phyloP scores from a whole-genome alignment of 2,888 invertebrate genomes.

The Andrena minutula region DNA sequence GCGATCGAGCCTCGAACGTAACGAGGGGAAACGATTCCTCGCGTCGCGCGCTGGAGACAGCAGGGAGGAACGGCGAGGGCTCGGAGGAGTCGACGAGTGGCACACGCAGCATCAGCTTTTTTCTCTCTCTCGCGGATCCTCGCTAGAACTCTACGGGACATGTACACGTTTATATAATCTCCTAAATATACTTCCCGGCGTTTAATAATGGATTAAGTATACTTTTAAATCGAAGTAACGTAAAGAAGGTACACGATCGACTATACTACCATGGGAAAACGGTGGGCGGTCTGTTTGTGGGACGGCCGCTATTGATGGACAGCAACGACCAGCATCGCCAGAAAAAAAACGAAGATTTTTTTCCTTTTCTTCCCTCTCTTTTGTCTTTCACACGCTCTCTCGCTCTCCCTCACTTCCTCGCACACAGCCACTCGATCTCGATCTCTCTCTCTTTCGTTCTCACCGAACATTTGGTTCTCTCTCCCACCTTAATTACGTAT shows the following conservation, averaged over 20 bases:
- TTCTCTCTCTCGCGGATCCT: conserved; percentile 38
- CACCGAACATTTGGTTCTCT: conserved; percentile 72
- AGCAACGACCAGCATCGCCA: conserved; percentile 85
- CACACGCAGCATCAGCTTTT: background rate
- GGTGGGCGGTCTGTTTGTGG: conserved; percentile 76
- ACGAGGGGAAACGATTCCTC: background rate
- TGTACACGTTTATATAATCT: conserved; percentile 50
- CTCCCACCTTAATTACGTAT: conserved; percentile 68
- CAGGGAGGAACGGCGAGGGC: background rate
- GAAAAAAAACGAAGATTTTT: conserved; percentile 74
- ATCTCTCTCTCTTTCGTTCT: conserved; percentile 58
- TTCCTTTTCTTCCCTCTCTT: conserved; percentile 34
- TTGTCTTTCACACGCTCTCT: conserved; percentile 47
- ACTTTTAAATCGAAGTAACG: conserved; percentile 72
- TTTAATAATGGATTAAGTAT: conserved; percentile 70
- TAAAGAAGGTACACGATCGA: conserved; percentile 75
- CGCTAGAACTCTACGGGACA: conserved; percentile 61
- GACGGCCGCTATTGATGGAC: conserved; percentile 82
- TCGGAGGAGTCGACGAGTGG: conserved; percentile 31
- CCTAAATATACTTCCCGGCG: conserved; percentile 68
- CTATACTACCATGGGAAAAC: conserved; percentile 73
- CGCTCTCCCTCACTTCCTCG: conserved; percentile 35
- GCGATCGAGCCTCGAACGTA: background rate
- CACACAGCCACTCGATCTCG: conserved; percentile 17
- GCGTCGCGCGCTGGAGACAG: background rate